Percentiles rank a stretch among this genome's conserved stretches.
phyloP scores from a whole-genome alignment of 2,113 vertebrate genomes.

The Lanius ludovicianus region DNA sequence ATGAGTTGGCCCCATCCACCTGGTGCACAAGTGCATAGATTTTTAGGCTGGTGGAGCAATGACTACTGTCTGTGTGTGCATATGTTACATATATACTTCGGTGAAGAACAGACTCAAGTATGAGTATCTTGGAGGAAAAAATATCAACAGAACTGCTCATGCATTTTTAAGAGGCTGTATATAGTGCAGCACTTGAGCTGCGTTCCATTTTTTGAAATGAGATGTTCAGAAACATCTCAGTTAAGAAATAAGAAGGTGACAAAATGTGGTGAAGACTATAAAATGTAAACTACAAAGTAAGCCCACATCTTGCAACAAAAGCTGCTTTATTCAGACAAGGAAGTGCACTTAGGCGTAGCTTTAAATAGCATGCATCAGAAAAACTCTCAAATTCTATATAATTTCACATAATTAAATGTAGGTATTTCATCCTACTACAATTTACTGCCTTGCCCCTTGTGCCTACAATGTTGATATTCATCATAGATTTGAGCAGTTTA shows the following conservation, averaged over 20 bases:
- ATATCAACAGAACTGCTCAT: background rate
- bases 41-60: background rate
- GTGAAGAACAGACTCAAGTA: background rate
- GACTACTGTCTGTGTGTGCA: background rate
- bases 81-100: background rate
- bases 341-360: conserved; percentile 60
- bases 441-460: conserved; percentile 75
- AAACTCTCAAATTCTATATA: conserved; percentile 80
- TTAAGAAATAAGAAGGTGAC: conserved; percentile 30
- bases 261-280: conserved; percentile 33
- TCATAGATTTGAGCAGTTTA: conserved; percentile 69
- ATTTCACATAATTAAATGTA: conserved; percentile 82
- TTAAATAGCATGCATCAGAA: conserved; percentile 76
- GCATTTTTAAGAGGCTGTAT: background rate
- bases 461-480: conserved; percentile 76
- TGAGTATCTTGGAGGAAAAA: background rate
- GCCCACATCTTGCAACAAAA: conserved; percentile 52
- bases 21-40: background rate
- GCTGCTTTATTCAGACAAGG: conserved; percentile 64
- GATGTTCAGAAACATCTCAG: conserved; percentile 23
- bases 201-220: background rate
- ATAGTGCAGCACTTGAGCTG: background rate
- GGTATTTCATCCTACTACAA: conserved; percentile 79
- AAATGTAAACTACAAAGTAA: conserved; percentile 50
- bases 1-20: background rate